phyloP scores from a whole-genome alignment of 2,113 vertebrate genomes.

The Semicossyphus pulcher region DNA sequence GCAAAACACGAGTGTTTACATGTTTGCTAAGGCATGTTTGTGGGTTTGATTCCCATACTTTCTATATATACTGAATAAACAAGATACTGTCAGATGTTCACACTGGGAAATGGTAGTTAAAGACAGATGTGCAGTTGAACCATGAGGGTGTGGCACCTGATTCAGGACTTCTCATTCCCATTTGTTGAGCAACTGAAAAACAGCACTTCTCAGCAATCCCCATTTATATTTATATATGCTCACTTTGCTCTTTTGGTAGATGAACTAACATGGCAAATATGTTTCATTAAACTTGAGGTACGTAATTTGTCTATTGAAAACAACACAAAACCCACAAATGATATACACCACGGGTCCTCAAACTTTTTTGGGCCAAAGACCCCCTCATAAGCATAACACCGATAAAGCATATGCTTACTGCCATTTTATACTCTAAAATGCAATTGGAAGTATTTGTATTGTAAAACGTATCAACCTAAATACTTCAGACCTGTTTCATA shows the following conservation, averaged over 20 bases:
- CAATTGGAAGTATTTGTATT: too few relatives aligned
- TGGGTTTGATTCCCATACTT: conserved; percentile 56
- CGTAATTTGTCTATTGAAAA: neutral
- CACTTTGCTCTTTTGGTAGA: neutral
- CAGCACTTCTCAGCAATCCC: neutral
- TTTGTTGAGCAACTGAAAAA: conserved; percentile 53
- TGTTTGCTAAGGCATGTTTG: conserved; percentile 56
- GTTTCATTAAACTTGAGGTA: neutral
- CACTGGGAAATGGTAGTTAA: conserved; percentile 19
- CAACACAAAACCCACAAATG: too few relatives aligned
- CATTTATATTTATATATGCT: neutral
- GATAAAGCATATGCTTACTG: too few relatives aligned
- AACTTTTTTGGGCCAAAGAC: too few relatives aligned
- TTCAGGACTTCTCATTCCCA: conserved; percentile 48
- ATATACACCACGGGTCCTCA: too few relatives aligned
- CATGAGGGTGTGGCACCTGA: conserved; percentile 64
- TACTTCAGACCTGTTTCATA: too few relatives aligned
- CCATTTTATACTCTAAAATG: too few relatives aligned
- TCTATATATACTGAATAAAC: conserved; percentile 56
- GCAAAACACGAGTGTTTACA: conserved; percentile 44
- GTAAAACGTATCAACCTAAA: too few relatives aligned
- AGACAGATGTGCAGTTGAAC: conserved; percentile 69
- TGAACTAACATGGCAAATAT: neutral
- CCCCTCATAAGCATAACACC: too few relatives aligned
- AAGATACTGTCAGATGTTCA: conserved; percentile 35